A percentile compares a stretch with the other conserved stretches of the same genome.
phyloP scores from a whole-genome alignment of 2,888 invertebrate species.

The Tiliacea aurago region DNA sequence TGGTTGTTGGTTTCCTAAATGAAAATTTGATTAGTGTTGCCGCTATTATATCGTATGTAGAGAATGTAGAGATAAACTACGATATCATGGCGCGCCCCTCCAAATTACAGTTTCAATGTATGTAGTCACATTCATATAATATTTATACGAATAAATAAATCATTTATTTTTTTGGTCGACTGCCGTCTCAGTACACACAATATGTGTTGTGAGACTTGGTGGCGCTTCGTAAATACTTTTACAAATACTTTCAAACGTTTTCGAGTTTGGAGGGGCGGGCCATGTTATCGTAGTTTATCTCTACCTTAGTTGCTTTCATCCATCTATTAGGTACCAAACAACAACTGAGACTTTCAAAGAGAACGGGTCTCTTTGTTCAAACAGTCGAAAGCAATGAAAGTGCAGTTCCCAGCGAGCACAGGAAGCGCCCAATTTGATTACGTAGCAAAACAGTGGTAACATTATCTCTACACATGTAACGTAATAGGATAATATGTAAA shows the following conservation, averaged over 20 bases:
- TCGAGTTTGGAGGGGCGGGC: too few relatives aligned
- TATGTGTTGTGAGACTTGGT: too few relatives aligned
- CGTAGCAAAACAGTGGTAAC: constrained; percentile 52
- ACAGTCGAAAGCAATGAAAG: constrained; percentile 13
- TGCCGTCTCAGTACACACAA: too few relatives aligned
- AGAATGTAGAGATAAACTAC: too few relatives aligned
- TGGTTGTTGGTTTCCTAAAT: not conserved
- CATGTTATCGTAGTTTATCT: too few relatives aligned
- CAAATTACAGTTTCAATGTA: too few relatives aligned
- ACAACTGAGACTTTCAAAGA: constrained; percentile 46
- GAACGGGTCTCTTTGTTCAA: not conserved
- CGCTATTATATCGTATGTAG: not conserved
- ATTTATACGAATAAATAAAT: too few relatives aligned
- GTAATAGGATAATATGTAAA: constrained; percentile 59
- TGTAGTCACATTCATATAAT: too few relatives aligned
- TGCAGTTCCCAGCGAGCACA: constrained; percentile 43
- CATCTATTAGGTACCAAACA: not conserved
- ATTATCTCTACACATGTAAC: constrained; percentile 55
- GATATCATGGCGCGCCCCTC: too few relatives aligned
- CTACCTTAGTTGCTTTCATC: not conserved
- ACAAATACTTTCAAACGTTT: too few relatives aligned
- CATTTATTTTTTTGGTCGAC: too few relatives aligned
- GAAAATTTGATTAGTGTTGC: not conserved
- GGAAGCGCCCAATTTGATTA: constrained; percentile 59
- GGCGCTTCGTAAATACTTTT: too few relatives aligned